Conservation (phyloP, 2,113 vertebrate genomes). For the Bos taurus region ARS-UCD2.0 NC_037334.1:56467001-56467500, state of each 20-base stretch:
- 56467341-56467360: background rate
- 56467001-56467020: background rate
- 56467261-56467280: background rate
- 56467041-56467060: background rate
- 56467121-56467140: background rate
- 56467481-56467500: background rate
- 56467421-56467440: slow-evolving; percentile 1
- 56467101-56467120: background rate
- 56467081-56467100: background rate
- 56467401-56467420: slow-evolving; percentile 25
- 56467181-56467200: background rate
- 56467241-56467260: background rate
- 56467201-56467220: background rate
- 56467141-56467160: background rate
- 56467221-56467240: background rate
- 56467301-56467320: background rate
- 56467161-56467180: background rate
- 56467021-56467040: background rate
- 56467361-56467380: slow-evolving; percentile 35
- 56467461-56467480: background rate
- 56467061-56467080: background rate
- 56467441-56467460: slow-evolving; percentile 1
- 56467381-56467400: background rate
- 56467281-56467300: background rate
- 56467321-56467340: background rate